A percentile compares a stretch with the other conserved stretches of the same genome.
These are phyloP conservation scores for Anagyrus pseudococci DNA, from an alignment of 2,888 invertebrate species.

Conservation along the genomic window DNA sequence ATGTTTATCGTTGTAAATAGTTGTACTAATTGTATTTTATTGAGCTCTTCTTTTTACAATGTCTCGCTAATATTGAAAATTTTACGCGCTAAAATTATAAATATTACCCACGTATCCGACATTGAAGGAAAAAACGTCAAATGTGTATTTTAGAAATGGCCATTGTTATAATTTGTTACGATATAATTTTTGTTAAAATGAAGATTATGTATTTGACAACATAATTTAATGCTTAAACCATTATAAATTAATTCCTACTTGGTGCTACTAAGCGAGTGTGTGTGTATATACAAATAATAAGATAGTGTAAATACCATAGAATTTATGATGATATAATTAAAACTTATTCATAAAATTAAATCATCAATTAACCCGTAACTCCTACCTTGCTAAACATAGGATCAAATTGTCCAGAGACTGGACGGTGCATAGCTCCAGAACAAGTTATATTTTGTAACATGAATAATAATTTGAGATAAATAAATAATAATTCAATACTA, in stretches of 20 bases:
- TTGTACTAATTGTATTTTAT: constrained; percentile 31
- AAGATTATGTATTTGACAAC: constrained; percentile 13
- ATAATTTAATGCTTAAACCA: constrained; percentile 37
- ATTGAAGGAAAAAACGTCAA: constrained; percentile 25
- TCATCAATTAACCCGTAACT: constrained; percentile 45
- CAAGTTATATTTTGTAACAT: constrained; percentile 55
- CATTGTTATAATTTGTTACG: background rate
- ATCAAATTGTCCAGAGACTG: constrained; percentile 39
- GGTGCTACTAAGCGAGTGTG: constrained; percentile 53
- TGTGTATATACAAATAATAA: constrained; percentile 51
- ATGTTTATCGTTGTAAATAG: constrained; percentile 34
- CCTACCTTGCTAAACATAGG: constrained; percentile 43
- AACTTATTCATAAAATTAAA: constrained; percentile 41
- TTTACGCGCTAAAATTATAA: background rate
- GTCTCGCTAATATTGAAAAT: constrained; percentile 24
- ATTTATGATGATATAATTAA: constrained; percentile 40
- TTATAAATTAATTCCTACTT: constrained; percentile 47
- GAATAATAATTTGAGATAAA: constrained; percentile 51
- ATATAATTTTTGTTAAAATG: background rate
- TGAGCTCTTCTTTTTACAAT: constrained; percentile 26
- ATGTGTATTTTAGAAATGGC: constrained; percentile 22
- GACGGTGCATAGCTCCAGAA: constrained; percentile 39
- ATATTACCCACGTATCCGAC: constrained; percentile 1
- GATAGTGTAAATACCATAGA: constrained; percentile 49
- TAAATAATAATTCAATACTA: constrained; percentile 49